These are phyloP conservation scores for Zophobas atratus DNA, from an alignment of 1,140 invertebrate species.

Conservation along the genomic window DNA sequence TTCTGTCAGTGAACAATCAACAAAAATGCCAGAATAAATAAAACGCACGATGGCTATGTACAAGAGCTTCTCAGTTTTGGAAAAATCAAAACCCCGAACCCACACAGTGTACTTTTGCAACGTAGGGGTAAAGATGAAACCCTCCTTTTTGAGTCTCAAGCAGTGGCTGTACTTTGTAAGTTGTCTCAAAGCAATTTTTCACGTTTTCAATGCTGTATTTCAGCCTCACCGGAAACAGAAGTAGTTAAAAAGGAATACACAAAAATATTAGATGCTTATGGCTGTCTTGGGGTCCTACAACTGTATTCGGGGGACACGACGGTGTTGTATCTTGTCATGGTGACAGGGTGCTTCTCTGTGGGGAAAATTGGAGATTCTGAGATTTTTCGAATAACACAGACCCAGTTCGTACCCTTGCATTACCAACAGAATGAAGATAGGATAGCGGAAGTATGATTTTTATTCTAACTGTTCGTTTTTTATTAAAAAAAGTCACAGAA, in stretches of 20 bases:
- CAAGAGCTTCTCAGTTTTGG: slow-evolving; percentile 91
- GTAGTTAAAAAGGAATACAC: slow-evolving; percentile 90
- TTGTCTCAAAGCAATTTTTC: slow-evolving; percentile 50
- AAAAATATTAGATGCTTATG: slow-evolving; percentile 93
- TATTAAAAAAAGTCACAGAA: background rate
- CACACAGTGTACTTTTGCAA: slow-evolving; percentile 92
- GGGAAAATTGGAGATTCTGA: slow-evolving; percentile 95
- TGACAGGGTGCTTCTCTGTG: slow-evolving; percentile 95
- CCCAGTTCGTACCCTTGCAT: slow-evolving; percentile 89
- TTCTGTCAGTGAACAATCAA: slow-evolving; percentile 24
- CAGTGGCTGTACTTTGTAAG: slow-evolving; percentile 87
- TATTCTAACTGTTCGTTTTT: no score
- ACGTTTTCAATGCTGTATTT: slow-evolving; percentile 48
- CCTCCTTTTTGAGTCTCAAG: slow-evolving; percentile 92
- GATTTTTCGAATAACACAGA: slow-evolving; percentile 94
- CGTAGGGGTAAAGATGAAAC: slow-evolving; percentile 89
- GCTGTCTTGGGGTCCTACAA: slow-evolving; percentile 92
- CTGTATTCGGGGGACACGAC: slow-evolving; percentile 88
- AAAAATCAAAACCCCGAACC: slow-evolving; percentile 88
- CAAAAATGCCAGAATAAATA: slow-evolving; percentile 23
- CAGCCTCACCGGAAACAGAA: slow-evolving; percentile 86
- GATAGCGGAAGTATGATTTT: slow-evolving; percentile 76
- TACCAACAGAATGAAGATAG: slow-evolving; percentile 86
- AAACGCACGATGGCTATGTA: slow-evolving; percentile 86
- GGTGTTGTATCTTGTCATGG: slow-evolving; percentile 89